Base-by-base conservation (phyloP, 2,888 invertebrate genomes). In the Nebria salina region DNA sequence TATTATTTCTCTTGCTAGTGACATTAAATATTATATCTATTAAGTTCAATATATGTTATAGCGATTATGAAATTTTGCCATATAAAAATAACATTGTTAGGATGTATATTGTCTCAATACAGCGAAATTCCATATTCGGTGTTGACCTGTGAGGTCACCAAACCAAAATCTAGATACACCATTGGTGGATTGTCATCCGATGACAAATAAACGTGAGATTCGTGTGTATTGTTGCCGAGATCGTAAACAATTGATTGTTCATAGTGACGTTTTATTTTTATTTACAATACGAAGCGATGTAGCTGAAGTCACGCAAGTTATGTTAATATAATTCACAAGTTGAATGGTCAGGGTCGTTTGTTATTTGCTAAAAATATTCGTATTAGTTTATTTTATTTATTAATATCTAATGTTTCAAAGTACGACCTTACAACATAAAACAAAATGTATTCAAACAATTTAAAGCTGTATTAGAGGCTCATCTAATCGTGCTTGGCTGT, bases 241-340 rank as follows among this genome's bases (percentile, higher is more conserved):
- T 54, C 54, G 54, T 54, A 54, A 11, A 54, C 54, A 54, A 54
- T 54, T 54, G 54, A 54, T 54, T 54, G 13, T 54, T 54, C 54
- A 54, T 7, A 34, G 34, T 34, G 54, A 11, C 13, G 54, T 54
- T 54, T 54, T 54, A 54, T 54, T 54, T 54, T 54, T 26, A 70
- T 70, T 70, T 25, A 70, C 25, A 26, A 72, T 72, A 72, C 34
- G 13, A 8, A 13, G 13, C 54, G 54, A 54, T 54, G 25, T 42
- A 25, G 8, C 41, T 11, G 7, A 26, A 6, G 72, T 13, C 72
- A 72, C 72, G 72, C 25, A 42, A 72, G 25, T 34, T 15, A n/a
- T 34, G 72, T 34, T 72, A 72, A 72, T 72, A 41, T 72, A 72
- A 72, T 72, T 72, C 25, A 34, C 42, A 72, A 25, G 72, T 54